Evolutionary conservation across 2,888 invertebrate species (phyloP).

Genomic region (Acanthopleura granulata): DNA sequence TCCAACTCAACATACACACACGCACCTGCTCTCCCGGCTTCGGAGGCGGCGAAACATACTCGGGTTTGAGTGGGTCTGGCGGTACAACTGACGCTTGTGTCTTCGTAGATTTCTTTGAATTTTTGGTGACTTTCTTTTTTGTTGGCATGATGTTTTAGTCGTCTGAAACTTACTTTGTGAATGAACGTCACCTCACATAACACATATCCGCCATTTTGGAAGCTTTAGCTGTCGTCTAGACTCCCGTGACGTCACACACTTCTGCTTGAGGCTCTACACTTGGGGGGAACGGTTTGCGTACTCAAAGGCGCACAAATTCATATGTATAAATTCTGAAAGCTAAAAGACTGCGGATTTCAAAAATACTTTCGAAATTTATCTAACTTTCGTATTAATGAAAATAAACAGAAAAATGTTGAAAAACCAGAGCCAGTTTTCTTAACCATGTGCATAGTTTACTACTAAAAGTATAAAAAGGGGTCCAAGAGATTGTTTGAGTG

Average conservation of each 20-base stretch:
- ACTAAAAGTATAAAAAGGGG: too few relatives aligned
- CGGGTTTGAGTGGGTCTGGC: conserved; percentile 20
- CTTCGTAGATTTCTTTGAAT: conserved; percentile 25
- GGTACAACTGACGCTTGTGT: conserved; percentile 24
- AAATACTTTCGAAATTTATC: too few relatives aligned
- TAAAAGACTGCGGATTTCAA: too few relatives aligned
- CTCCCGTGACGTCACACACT: conserved; percentile 19
- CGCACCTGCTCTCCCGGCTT: conserved; percentile 55
- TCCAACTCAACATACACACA: too few relatives aligned
- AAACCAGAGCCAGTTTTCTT: too few relatives aligned
- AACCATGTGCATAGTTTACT: too few relatives aligned
- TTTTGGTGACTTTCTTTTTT: conserved; percentile 30
- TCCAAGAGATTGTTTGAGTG: too few relatives aligned
- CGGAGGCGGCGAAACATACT: conserved; percentile 47
- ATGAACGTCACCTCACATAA: not conserved
- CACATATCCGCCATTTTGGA: conserved; percentile 18
- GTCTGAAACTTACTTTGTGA: not conserved
- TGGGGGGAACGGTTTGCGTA: too few relatives aligned
- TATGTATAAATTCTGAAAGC: too few relatives aligned
- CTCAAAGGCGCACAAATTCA: too few relatives aligned
- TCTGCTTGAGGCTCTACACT: not conserved
- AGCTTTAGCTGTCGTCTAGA: not conserved
- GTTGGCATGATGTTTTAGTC: conserved; percentile 22
- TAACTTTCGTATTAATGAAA: too few relatives aligned
- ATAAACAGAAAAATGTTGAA: too few relatives aligned